Evolutionary conservation across 2,888 invertebrate genomes (phyloP).

Genomic region (Horisme vitalbata): DNA sequence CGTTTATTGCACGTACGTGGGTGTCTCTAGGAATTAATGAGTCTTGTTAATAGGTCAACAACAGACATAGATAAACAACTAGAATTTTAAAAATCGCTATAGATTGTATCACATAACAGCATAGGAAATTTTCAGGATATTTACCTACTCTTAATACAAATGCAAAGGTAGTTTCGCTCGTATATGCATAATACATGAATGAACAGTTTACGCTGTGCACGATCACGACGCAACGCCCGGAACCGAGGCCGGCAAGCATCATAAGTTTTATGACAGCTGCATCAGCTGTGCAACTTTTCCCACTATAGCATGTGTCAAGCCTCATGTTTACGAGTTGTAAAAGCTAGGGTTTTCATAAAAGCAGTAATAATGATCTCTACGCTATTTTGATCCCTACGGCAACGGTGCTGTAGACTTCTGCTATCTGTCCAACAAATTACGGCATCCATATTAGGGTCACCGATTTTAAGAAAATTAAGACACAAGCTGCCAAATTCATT

Average conservation of each 20-base stretch:
- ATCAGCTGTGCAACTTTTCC: conserved; percentile 34
- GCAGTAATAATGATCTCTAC: no score
- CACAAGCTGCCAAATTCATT: conserved; percentile 16
- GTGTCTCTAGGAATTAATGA: conserved; percentile 26
- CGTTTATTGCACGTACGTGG: conserved; percentile 36
- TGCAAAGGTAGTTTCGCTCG: conserved; percentile 18
- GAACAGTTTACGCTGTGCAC: conserved; percentile 32
- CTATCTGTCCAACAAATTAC: no score
- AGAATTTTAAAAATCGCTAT: not conserved
- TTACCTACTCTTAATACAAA: conserved; percentile 9
- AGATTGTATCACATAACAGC: conserved; percentile 2
- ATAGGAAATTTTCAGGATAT: conserved; percentile 3
- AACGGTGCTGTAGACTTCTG: no score
- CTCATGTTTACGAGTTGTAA: conserved; percentile 21
- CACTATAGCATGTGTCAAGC: conserved; percentile 19
- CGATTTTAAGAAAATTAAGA: no score
- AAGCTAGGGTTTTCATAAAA: no score
- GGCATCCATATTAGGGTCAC: no score
- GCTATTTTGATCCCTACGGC: no score
- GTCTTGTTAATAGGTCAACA: conserved; percentile 16
- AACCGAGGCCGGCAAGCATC: conserved; percentile 24
- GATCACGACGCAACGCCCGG: conserved; percentile 26
- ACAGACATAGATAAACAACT: conserved; percentile 19
- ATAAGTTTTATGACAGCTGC: conserved; percentile 45
- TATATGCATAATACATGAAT: conserved; percentile 34